Evolutionary conservation across 1,140 invertebrate genomes (phyloP), one percentile per base, ranked within the genome.

Genomic region (Meloidogyne hapla): DNA sequence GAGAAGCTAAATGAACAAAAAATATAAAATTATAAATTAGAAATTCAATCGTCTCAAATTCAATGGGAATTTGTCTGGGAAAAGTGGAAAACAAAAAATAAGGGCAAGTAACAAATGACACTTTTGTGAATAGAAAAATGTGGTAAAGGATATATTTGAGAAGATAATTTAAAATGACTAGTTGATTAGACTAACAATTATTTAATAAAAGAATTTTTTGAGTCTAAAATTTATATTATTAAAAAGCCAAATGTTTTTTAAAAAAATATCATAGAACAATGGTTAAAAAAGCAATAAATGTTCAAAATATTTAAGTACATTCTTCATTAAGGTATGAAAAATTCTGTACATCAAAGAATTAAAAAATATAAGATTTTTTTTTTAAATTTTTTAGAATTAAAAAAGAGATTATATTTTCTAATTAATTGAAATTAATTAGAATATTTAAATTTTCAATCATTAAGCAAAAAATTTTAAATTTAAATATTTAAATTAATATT

Each of bases 101-200:
- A 56, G 48, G 48, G 48, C 48, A 56, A 56, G n/a, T 56, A 56
- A n/a, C 48, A 56, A 56, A 56, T 56, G 48, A 56, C 48, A 48
- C 13, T 4, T 18, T 48, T 18, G 13, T 48, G 15, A 4, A 18
- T 48, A 48, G 45, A 18, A 48, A 48, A 48, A 18, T 18, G 33
- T 33, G 12, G 18, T 4, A 18, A 48, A 18, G 45, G 5, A 48
- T 1, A 18, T 56, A 56, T 56, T 56, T 56, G 48, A 56, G n/a
- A 56, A 56, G 48, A 8, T 56, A 56, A 56, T 56, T 56, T 56
- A 56, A 56, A 4, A 56, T 56, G 48, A 56, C 48, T n/a, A n/a
- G 48, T 56, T 56, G 48, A 56, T n/a, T 5, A 56, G 48, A 56
- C 48, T 66, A 66, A 33, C 8, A 66, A 40, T 66, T 18, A 66